Percentiles rank a stretch among this genome's conserved stretches.
Evolutionary conservation across 2,888 invertebrate species (phyloP).

Genomic region (Lamproptera curius): DNA sequence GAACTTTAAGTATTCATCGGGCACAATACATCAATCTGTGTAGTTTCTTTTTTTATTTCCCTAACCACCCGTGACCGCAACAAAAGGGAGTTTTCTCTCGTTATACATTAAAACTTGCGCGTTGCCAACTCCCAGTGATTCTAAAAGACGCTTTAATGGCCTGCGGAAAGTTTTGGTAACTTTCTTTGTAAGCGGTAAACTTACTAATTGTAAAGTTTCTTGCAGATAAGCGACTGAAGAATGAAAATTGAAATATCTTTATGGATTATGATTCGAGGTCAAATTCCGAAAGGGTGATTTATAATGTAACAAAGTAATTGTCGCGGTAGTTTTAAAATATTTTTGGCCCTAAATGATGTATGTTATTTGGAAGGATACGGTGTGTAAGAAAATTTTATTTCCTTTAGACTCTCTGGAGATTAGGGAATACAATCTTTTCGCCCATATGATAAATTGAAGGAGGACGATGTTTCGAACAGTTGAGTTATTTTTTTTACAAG

Average conservation of each 20-base stretch:
- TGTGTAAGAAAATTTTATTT: too few relatives aligned
- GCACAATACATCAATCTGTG: conserved; percentile 30
- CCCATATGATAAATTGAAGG: too few relatives aligned
- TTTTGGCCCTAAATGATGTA: too few relatives aligned
- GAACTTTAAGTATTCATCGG: conserved; percentile 7
- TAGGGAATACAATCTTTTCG: too few relatives aligned
- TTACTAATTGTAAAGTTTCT: conserved; percentile 51
- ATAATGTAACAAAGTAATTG: too few relatives aligned
- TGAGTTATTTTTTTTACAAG: too few relatives aligned
- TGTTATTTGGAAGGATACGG: too few relatives aligned
- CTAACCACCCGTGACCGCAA: conserved; percentile 40
- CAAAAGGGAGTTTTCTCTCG: conserved; percentile 44
- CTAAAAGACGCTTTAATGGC: conserved; percentile 46
- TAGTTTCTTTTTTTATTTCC: conserved; percentile 38
- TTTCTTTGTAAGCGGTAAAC: conserved; percentile 47
- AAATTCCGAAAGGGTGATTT: too few relatives aligned
- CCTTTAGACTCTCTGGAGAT: too few relatives aligned
- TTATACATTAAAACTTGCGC: conserved; percentile 65
- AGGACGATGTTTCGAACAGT: too few relatives aligned
- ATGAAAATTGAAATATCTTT: conserved; percentile 14
- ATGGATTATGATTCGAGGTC: not conserved
- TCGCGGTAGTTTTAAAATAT: too few relatives aligned
- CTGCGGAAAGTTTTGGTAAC: conserved; percentile 39
- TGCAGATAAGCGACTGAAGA: conserved; percentile 22
- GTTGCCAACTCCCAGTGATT: conserved; percentile 41